These are phyloP conservation scores for Drosophila sturtevanti DNA, from an alignment of 1,140 invertebrate genomes.

Conservation along the genomic window DNA sequence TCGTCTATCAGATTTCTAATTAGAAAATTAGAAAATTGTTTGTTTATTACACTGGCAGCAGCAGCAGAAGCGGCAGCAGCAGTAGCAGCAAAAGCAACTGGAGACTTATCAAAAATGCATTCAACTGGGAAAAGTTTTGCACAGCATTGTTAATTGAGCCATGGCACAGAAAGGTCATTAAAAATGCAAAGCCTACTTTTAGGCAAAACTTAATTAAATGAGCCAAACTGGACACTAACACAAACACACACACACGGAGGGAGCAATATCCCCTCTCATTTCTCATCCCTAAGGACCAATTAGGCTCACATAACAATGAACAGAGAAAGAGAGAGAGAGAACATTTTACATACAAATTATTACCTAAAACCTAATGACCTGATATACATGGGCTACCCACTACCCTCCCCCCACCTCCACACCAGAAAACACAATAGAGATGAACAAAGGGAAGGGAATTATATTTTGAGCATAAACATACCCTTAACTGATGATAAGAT, in stretches of 20 bases:
- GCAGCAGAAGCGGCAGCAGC: background rate
- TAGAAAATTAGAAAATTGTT: constrained; percentile 74
- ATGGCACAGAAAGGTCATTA: constrained; percentile 40
- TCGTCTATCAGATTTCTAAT: constrained; percentile 31
- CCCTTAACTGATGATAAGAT: constrained; percentile 48
- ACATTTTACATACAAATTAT: constrained; percentile 74
- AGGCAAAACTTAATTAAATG: constrained; percentile 65
- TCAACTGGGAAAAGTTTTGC: constrained; percentile 38
- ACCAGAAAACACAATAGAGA: background rate
- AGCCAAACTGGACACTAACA: constrained; percentile 43
- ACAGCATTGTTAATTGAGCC: constrained; percentile 54
- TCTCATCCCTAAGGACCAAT: constrained; percentile 42
- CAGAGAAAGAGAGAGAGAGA: constrained; percentile 73
- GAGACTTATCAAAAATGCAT: constrained; percentile 58
- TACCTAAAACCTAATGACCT: constrained; percentile 72
- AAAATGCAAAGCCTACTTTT: constrained; percentile 59
- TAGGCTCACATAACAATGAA: constrained; percentile 67
- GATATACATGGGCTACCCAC: constrained; percentile 54
- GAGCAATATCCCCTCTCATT: background rate
- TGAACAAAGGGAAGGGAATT: background rate
- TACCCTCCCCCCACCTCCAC: too few relatives aligned
- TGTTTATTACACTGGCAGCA: constrained; percentile 14
- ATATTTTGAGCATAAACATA: background rate
- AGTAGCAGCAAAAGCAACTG: constrained; percentile 9
- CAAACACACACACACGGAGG: background rate